phyloP scores from a whole-genome alignment of 2,797 vertebrate genomes.

The Brotula barbata region DNA sequence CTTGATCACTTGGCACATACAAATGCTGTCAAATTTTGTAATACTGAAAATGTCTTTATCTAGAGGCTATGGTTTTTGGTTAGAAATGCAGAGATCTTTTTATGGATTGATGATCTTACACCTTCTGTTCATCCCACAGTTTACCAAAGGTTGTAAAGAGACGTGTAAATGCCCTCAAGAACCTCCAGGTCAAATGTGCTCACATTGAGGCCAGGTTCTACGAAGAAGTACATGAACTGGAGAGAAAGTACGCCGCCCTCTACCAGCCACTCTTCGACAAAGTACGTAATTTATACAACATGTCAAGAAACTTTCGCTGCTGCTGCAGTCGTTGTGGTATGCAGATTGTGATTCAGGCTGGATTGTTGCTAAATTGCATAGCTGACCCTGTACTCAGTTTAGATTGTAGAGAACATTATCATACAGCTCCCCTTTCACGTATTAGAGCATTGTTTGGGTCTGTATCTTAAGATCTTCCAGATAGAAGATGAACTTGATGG shows the following conservation, averaged over 20 bases:
- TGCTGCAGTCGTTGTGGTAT: neutral
- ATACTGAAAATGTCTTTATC: too few relatives aligned
- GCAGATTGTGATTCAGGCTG: neutral
- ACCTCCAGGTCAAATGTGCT: conserved; percentile 98
- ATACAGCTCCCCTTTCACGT: neutral
- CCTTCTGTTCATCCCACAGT: conserved; percentile 77
- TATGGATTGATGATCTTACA: too few relatives aligned
- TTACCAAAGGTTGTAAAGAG: conserved; percentile 98
- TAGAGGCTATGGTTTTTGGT: too few relatives aligned
- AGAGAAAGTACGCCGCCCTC: conserved; percentile 96
- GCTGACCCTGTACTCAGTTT: too few relatives aligned
- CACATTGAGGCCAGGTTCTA: conserved; percentile 99
- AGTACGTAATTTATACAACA: conserved; percentile 71
- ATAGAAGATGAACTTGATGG: too few relatives aligned
- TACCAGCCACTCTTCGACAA: conserved; percentile 99
- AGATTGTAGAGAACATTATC: too few relatives aligned
- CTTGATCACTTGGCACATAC: too few relatives aligned
- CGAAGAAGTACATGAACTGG: conserved; percentile 97
- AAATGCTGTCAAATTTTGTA: too few relatives aligned
- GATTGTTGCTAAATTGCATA: too few relatives aligned
- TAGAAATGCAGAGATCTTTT: too few relatives aligned
- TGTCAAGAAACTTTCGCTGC: neutral
- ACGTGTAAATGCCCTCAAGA: conserved; percentile 97
- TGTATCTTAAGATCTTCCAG: too few relatives aligned
- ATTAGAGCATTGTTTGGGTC: too few relatives aligned